Conservation (phyloP, 2,797 vertebrate genomes). For the Rhyacichthys aspro region DNA sequence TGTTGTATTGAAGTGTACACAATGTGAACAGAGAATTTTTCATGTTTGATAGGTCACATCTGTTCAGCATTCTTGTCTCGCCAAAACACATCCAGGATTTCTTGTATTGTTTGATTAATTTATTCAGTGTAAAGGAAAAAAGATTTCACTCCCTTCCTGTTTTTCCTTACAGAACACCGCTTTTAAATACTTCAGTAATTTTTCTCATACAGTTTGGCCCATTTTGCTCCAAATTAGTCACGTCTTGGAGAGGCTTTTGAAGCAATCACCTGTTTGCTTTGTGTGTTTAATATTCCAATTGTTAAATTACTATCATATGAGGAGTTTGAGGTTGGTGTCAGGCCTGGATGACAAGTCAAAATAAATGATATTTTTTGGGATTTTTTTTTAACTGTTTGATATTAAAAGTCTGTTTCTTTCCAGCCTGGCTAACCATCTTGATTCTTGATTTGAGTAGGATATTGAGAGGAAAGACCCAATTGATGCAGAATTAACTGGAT, state of each 20-base stretch:
- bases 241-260: not conserved
- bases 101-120: slow-evolving; percentile 4
- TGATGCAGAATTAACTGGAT: too few species aligned
- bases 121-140: slow-evolving; percentile 2
- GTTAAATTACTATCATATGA: slow-evolving; percentile 1
- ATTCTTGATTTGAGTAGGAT: too few species aligned
- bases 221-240: not conserved
- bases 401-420: too few species aligned
- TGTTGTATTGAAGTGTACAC: not conserved
- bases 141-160: slow-evolving; percentile 3
- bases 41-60: slow-evolving; percentile 5
- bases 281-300: not conserved
- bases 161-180: not conserved
- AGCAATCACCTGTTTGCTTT: not conserved
- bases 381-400: too few species aligned
- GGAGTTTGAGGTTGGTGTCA: not conserved
- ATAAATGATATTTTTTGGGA: too few species aligned
- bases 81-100: not conserved
- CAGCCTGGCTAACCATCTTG: too few species aligned
- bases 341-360: too few species aligned
- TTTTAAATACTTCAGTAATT: not conserved
- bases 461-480: too few species aligned
- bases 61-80: not conserved
- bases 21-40: not conserved
- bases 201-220: slow-evolving; percentile 1